phyloP scores from a whole-genome alignment of 2,888 invertebrate species.

The Drosophila neutralis region DNA sequence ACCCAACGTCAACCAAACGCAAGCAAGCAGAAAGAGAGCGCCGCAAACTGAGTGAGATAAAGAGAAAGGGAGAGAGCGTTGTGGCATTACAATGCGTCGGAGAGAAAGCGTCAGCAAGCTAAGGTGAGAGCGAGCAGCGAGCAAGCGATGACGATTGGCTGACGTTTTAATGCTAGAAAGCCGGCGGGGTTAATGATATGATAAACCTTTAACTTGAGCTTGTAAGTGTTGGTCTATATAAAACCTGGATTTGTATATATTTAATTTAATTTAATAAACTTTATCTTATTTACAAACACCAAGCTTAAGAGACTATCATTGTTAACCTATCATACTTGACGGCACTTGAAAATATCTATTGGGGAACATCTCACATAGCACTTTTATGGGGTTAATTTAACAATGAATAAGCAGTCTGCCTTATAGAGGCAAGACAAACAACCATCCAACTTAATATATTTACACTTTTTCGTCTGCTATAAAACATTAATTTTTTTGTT shows the following conservation, averaged over 20 bases:
- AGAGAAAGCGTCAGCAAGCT: background rate
- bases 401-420: slow-evolving; percentile 6
- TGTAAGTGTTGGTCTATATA: background rate
- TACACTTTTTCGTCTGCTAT: slow-evolving; percentile 50
- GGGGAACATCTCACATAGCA: background rate
- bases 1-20: slow-evolving; percentile 16
- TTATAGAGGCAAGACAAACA: slow-evolving; percentile 32
- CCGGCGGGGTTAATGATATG: slow-evolving; percentile 2
- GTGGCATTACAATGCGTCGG: background rate
- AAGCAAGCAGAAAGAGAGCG: slow-evolving; percentile 2
- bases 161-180: slow-evolving; percentile 30
- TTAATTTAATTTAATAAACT: background rate
- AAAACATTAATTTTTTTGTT: slow-evolving; percentile 79
- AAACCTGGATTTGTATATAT: background rate
- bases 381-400: slow-evolving; percentile 48
- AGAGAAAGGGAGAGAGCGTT: background rate
- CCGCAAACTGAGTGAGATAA: background rate
- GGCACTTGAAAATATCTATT: background rate
- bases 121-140: slow-evolving; percentile 1
- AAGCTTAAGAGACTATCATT: background rate
- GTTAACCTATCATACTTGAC: background rate
- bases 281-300: background rate
- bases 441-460: slow-evolving; percentile 59
- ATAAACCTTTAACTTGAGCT: background rate
- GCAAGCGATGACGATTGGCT: slow-evolving; percentile 16